Conservation (phyloP, 2,797 vertebrate genomes). For the Crenuchus spilurus region DNA sequence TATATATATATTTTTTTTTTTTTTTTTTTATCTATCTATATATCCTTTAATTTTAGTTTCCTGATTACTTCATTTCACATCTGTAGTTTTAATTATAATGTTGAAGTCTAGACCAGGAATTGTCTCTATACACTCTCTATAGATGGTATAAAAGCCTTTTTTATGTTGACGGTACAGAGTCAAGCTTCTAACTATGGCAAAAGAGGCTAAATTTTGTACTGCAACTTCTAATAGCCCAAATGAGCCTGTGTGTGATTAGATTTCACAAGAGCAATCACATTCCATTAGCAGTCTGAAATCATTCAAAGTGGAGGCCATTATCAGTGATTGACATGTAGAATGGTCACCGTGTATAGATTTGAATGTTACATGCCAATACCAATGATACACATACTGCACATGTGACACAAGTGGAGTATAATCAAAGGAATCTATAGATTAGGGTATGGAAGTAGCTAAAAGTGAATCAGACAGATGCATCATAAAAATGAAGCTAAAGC, state of each 20-base stretch:
- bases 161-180: no score
- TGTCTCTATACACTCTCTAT: no score
- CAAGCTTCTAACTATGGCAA: not conserved
- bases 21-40: no score
- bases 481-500: slow-evolving; percentile 13
- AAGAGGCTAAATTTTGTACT: not conserved
- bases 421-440: not conserved
- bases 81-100: no score
- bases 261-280: not conserved
- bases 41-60: no score
- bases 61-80: no score
- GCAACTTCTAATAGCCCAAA: not conserved
- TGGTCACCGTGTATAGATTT: not conserved
- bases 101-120: no score
- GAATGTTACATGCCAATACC: not conserved
- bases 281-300: slow-evolving; percentile 2
- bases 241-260: not conserved
- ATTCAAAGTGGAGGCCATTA: not conserved
- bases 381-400: not conserved
- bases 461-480: not conserved
- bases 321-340: not conserved
- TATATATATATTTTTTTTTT: no score
- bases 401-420: not conserved
- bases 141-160: no score
- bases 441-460: not conserved